Base-by-base conservation (phyloP, 2,888 invertebrate genomes). In the Ormyrus nitidulus region DNA sequence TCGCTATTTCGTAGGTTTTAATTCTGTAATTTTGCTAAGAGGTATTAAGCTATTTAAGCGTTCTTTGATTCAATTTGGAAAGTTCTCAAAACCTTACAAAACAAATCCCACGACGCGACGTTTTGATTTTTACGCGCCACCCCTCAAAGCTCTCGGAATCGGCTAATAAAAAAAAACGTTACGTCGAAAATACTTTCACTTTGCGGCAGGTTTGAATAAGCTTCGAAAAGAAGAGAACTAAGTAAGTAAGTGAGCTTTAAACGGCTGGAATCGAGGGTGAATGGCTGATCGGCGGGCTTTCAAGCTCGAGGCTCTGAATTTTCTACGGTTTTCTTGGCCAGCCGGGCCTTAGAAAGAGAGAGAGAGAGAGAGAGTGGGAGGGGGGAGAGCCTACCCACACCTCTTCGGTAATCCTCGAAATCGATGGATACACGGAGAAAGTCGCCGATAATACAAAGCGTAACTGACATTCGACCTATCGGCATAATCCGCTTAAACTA, bases 381-480 rank as follows among this genome's bases (percentile, higher is more conserved):
- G 11, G 13, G n/a, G 0, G 49, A 11, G 51, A 6, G 59, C 62
- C 13, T 54, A 54, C 13, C 19, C 46, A 11, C 48, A 51, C 54
- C 8, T 6, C 19, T 7, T 54, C 54, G 74, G 48, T 81, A 81
- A 81, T 79, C 79, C 74, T 72, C 49, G 48, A 77, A 80, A 80
- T 82, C 82, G 80, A 82, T 82, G 61, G 74, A 77, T 56, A 48
- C 48, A 11, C 58, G 74, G 53, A 68, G 73, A 84, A 83, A 83
- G 84, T 77, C 80, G 70, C 71, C 84, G 84, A 84, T 85, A 83
- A 84, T 84, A 77, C 77, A 84, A 83, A 84, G 80, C 82, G 80
- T 85, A 87, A 88, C 87, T 88, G 88, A 89, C 89, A 86, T 86
- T 86, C 85, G 87, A 87, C 86, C 86, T 87, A 87, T 87, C 86